Evolutionary conservation across 2,113 vertebrate genomes (phyloP).

Genomic region (Varanus salvator): DNA sequence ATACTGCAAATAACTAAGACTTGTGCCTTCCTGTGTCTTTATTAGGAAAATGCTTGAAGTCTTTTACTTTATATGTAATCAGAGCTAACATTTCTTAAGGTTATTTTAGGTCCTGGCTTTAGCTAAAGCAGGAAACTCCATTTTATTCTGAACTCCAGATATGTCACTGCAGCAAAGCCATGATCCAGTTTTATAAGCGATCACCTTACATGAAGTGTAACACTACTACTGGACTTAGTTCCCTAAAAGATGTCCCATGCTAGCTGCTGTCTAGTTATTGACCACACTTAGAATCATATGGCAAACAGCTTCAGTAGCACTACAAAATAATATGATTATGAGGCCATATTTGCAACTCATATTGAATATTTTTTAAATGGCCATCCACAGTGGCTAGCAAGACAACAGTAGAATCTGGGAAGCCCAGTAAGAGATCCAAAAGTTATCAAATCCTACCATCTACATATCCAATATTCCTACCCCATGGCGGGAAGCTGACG

Average conservation of each 20-base stretch:
- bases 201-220: slow-evolving; percentile 84
- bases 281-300: slow-evolving; percentile 27
- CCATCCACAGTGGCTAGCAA: not conserved
- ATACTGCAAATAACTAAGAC: slow-evolving; percentile 77
- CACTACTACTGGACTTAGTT: slow-evolving; percentile 65
- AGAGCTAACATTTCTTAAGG: slow-evolving; percentile 89
- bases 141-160: slow-evolving; percentile 93
- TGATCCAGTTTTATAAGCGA: slow-evolving; percentile 80
- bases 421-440: not conserved
- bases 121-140: slow-evolving; percentile 94
- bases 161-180: slow-evolving; percentile 87
- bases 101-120: slow-evolving; percentile 93
- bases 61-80: slow-evolving; percentile 83
- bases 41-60: slow-evolving; percentile 83
- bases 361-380: too few relatives aligned
- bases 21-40: slow-evolving; percentile 79
- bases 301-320: slow-evolving; percentile 59
- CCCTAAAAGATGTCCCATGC: slow-evolving; percentile 35
- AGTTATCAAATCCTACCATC: not conserved
- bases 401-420: not conserved
- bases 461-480: slow-evolving; percentile 34
- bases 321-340: slow-evolving; percentile 47
- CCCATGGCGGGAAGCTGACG: not conserved
- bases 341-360: slow-evolving; percentile 22
- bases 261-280: slow-evolving; percentile 65